Conservation (phyloP, 2,888 invertebrate genomes). For the Crematogaster levior region DNA sequence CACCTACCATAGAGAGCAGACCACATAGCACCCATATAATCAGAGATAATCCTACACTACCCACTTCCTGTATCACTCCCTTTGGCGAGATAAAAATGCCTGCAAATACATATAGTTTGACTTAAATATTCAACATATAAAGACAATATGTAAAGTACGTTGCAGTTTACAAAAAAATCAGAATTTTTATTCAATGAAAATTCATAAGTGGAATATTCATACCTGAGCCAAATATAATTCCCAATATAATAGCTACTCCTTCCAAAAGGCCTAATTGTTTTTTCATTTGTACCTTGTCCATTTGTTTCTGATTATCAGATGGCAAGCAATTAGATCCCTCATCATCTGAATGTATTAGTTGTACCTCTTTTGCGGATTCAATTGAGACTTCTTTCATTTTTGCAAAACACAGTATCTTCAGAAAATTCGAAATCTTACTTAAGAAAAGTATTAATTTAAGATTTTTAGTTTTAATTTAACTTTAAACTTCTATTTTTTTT, state of each 20-base stretch:
- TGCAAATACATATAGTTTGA: conserved; percentile 71
- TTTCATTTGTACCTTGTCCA: conserved; percentile 91
- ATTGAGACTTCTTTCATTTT: conserved; percentile 62
- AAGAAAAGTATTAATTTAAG: conserved; percentile 4
- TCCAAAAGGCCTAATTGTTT: conserved; percentile 96
- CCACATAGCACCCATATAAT: conserved; percentile 96
- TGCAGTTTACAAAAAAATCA: neutral
- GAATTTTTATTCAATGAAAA: conserved; percentile 10
- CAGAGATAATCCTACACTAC: conserved; percentile 95
- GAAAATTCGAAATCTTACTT: neutral
- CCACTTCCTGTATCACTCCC: conserved; percentile 96
- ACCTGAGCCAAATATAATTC: conserved; percentile 97
- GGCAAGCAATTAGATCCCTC: conserved; percentile 29
- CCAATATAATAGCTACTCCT: conserved; percentile 97
- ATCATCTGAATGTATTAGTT: conserved; percentile 63
- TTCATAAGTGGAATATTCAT: conserved; percentile 59
- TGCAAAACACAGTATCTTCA: neutral
- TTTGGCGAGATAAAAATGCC: conserved; percentile 98
- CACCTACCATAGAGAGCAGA: conserved; percentile 95
- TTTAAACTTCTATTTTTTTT: neutral
- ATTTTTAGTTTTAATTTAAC: neutral
- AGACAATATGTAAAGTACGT: neutral
- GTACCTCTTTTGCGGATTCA: conserved; percentile 61
- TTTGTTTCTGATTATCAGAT: neutral
- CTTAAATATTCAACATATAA: neutral